These are phyloP conservation scores for Aradus depressus DNA, from an alignment of 2,888 invertebrate species.

Conservation along the genomic window DNA sequence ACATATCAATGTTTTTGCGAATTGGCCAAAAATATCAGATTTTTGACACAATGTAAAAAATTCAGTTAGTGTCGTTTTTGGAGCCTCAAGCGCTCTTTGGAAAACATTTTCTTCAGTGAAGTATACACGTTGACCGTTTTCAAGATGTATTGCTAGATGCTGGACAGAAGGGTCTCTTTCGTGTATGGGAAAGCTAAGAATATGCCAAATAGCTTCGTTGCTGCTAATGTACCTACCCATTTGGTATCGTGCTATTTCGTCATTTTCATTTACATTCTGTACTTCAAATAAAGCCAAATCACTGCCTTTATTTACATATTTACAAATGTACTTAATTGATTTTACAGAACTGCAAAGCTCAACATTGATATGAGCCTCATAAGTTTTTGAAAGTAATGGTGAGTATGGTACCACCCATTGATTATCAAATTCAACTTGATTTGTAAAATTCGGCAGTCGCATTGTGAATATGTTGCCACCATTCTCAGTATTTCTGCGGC, in stretches of 20 bases:
- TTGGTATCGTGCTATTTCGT: conserved; percentile 31
- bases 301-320: conserved; percentile 32
- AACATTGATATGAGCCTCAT: conserved; percentile 32
- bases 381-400: conserved; percentile 26
- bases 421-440: conserved; percentile 26
- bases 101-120: no score
- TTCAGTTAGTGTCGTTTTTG: conserved; percentile 14
- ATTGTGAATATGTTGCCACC: conserved; percentile 26
- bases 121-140: conserved; percentile 30
- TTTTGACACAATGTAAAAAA: conserved; percentile 13
- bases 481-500: conserved; percentile 23
- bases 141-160: no score
- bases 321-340: conserved; percentile 36
- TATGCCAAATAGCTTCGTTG: conserved; percentile 33
- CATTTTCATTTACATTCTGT: conserved; percentile 27
- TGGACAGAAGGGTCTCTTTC: no score
- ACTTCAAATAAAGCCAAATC: conserved; percentile 24
- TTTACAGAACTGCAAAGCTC: conserved; percentile 37
- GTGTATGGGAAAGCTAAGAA: conserved; percentile 30
- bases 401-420: conserved; percentile 28
- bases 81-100: no score
- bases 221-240: conserved; percentile 31
- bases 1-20: conserved; percentile 28
- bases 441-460: conserved; percentile 5
- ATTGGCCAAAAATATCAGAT: no score